These are phyloP conservation scores for Turdus rufiventris DNA, from an alignment of 2,113 vertebrate genomes.

Conservation along the genomic window DNA sequence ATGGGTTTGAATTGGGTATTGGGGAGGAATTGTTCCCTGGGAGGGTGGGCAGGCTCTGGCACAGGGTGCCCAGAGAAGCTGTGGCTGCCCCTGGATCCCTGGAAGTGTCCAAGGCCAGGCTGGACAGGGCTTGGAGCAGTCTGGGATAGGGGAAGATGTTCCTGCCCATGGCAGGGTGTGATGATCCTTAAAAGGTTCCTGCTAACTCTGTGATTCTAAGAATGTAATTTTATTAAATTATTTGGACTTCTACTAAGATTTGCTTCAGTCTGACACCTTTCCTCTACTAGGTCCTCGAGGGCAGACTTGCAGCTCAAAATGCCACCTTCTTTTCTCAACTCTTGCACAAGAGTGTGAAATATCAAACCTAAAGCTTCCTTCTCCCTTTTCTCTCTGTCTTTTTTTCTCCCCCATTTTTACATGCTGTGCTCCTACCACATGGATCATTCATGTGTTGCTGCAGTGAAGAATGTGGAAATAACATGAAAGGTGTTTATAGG, in stretches of 20 bases:
- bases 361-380: background rate
- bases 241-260: background rate
- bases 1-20: accelerated
- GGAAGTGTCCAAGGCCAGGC: accelerated
- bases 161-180: background rate
- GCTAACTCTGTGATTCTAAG: background rate
- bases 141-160: background rate
- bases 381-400: background rate
- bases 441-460: background rate
- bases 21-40: background rate
- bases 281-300: background rate
- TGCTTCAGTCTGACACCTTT: background rate
- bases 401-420: background rate
- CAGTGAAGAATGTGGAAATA: background rate
- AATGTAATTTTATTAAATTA: background rate
- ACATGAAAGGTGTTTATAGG: background rate
- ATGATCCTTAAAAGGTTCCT: background rate
- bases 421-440: background rate
- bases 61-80: background rate
- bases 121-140: background rate
- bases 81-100: background rate
- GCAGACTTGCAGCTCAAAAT: background rate
- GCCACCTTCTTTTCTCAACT: background rate
- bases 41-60: background rate
- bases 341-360: background rate